A percentile compares a stretch with the other conserved stretches of the same genome.
Evolutionary conservation across 2,797 vertebrate genomes (phyloP).

Genomic region (Fundulus diaphanus): DNA sequence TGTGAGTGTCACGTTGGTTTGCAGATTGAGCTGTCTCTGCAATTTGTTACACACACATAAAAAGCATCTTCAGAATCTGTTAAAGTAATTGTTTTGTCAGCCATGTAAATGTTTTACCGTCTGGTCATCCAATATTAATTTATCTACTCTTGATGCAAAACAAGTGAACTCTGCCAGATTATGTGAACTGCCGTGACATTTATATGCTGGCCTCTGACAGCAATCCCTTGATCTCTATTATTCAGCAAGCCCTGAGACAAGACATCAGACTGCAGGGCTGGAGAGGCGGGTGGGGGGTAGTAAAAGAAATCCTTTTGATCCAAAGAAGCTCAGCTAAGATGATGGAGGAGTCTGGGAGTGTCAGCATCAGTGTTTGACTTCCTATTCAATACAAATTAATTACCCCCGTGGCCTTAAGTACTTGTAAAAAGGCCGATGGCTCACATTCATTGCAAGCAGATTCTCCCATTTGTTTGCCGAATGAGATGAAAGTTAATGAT

Average conservation of each 20-base stretch:
- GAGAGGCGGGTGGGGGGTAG: slow-evolving; percentile 28
- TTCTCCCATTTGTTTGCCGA: slow-evolving; percentile 63
- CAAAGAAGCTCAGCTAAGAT: slow-evolving; percentile 47
- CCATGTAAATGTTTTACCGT: slow-evolving; percentile 32
- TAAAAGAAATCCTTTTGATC: slow-evolving; percentile 71
- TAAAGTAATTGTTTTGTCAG: slow-evolving; percentile 37
- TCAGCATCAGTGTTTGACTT: slow-evolving; percentile 45
- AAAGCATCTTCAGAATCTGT: slow-evolving; percentile 3
- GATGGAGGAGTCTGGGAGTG: slow-evolving; percentile 46
- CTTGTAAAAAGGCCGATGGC: slow-evolving; percentile 52
- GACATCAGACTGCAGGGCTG: slow-evolving; percentile 61
- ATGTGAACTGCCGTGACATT: slow-evolving; percentile 32
- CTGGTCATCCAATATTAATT: slow-evolving; percentile 34
- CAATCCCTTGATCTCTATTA: slow-evolving; percentile 73
- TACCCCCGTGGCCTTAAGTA: slow-evolving; percentile 66
- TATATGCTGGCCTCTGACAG: slow-evolving; percentile 56
- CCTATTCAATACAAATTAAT: slow-evolving; percentile 68
- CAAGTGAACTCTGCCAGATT: slow-evolving; percentile 5
- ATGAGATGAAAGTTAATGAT: slow-evolving; percentile 64
- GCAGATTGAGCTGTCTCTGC: slow-evolving; percentile 8
- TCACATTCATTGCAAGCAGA: slow-evolving; percentile 67
- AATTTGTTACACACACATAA: slow-evolving; percentile 3
- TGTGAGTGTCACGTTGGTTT: background rate
- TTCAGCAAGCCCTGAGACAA: slow-evolving; percentile 58
- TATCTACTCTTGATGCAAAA: slow-evolving; percentile 21